Evolutionary conservation across 2,113 vertebrate genomes (phyloP).

Genomic region (Myotis lucifugus): DNA sequence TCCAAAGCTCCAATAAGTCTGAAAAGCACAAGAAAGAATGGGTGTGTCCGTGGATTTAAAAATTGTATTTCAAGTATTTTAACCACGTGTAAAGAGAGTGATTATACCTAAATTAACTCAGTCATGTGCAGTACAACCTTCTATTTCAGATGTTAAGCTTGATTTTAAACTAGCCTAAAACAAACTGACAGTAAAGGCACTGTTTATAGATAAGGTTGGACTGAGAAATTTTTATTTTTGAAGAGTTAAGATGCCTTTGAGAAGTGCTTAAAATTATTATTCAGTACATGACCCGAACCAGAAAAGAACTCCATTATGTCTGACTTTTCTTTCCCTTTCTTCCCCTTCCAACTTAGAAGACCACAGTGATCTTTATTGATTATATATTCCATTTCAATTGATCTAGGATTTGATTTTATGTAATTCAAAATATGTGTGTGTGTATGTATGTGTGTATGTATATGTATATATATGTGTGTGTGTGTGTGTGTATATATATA

Average conservation of each 20-base stretch:
- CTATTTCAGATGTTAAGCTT: slow-evolving; percentile 22
- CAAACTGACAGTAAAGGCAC: not conserved
- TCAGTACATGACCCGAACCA: not conserved
- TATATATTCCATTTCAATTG: not conserved
- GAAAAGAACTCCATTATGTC: not conserved
- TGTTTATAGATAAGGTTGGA: not conserved
- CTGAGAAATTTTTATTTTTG: slow-evolving; percentile 30
- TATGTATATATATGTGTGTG: no score
- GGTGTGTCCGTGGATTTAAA: slow-evolving; percentile 15
- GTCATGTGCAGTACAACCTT: not conserved
- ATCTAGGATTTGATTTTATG: not conserved
- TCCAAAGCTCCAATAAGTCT: not conserved
- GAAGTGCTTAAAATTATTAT: not conserved
- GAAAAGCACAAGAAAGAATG: slow-evolving; percentile 28
- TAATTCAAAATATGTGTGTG: not conserved
- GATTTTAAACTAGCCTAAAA: slow-evolving; percentile 20
- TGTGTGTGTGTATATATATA: not conserved
- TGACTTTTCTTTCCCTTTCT: not conserved
- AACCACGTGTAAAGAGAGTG: not conserved
- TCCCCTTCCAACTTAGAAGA: not conserved
- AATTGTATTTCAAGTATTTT: not conserved
- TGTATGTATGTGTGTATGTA: no score
- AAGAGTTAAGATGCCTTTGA: not conserved
- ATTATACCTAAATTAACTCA: slow-evolving; percentile 15
- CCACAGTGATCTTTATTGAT: not conserved